phyloP scores from a whole-genome alignment of 2,113 vertebrate species.

The Heterochromis multidens region DNA sequence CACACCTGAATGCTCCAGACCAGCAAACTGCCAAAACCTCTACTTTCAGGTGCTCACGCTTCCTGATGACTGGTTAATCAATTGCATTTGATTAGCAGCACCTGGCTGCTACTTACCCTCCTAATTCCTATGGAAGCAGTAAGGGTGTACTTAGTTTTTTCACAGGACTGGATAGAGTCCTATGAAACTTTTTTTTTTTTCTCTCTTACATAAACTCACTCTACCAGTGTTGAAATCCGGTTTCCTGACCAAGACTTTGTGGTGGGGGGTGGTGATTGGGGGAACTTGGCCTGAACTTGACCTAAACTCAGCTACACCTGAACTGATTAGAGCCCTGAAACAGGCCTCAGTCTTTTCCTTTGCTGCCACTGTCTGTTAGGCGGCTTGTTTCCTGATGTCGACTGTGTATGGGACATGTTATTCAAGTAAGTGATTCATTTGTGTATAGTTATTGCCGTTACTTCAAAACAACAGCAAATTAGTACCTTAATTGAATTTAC shows the following conservation, averaged over 20 bases:
- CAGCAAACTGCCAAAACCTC: not conserved
- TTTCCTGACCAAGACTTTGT: not conserved
- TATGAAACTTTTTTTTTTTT: not conserved
- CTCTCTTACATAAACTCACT: not conserved
- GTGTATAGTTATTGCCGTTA: not conserved
- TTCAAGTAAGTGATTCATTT: not conserved
- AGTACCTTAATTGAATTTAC: not conserved
- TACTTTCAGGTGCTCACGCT: not conserved
- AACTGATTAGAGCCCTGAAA: not conserved
- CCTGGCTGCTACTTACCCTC: not conserved
- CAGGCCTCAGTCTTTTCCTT: not conserved
- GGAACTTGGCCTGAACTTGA: too few relatives aligned
- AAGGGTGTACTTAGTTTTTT: rapidly evolving
- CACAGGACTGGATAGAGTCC: not conserved
- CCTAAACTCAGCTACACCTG: not conserved
- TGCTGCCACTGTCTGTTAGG: not conserved
- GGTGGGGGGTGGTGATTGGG: too few relatives aligned
- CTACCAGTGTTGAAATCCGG: not conserved
- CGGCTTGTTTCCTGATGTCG: not conserved
- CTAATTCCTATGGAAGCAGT: not conserved
- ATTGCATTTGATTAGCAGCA: not conserved
- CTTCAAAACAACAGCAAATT: not conserved
- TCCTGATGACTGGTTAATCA: not conserved
- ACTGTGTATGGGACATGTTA: not conserved
- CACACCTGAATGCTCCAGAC: too few relatives aligned